These are phyloP conservation scores for Eurypyga helias DNA, from an alignment of 2,113 vertebrate species.

Conservation along the genomic window DNA sequence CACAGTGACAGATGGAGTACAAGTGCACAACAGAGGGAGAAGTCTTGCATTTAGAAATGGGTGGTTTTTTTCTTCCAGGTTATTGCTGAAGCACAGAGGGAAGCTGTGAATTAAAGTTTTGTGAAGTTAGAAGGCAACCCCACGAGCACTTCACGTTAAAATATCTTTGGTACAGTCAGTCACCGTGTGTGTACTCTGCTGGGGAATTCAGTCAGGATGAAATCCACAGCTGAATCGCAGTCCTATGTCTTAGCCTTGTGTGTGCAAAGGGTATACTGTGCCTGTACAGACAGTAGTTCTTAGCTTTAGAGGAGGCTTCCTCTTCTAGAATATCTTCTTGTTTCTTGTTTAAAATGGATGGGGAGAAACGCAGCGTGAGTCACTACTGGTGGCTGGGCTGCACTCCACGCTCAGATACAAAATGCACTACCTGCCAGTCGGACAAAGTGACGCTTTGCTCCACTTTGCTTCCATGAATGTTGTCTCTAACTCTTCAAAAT, in stretches of 20 bases:
- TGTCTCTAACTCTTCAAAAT: neutral
- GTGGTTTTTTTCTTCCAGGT: neutral
- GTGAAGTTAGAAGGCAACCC: neutral
- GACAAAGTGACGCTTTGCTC: neutral
- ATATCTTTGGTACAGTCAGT: accelerated
- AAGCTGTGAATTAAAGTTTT: neutral
- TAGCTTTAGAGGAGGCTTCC: neutral
- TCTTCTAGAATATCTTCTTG: neutral
- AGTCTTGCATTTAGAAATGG: neutral
- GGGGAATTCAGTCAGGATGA: neutral
- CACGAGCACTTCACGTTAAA: accelerated
- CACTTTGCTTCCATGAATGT: neutral
- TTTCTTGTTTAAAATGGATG: neutral
- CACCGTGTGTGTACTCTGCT: neutral
- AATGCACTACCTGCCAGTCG: neutral
- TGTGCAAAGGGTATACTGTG: neutral
- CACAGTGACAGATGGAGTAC: accelerated
- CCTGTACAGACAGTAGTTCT: neutral
- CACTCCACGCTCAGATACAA: neutral
- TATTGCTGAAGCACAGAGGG: neutral
- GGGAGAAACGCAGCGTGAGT: neutral
- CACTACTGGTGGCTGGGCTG: neutral
- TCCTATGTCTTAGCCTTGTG: neutral
- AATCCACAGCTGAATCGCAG: neutral
- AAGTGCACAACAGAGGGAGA: neutral